Evolutionary conservation across 1,140 invertebrate genomes (phyloP).

Genomic region (Meloidogyne chitwoodi): DNA sequence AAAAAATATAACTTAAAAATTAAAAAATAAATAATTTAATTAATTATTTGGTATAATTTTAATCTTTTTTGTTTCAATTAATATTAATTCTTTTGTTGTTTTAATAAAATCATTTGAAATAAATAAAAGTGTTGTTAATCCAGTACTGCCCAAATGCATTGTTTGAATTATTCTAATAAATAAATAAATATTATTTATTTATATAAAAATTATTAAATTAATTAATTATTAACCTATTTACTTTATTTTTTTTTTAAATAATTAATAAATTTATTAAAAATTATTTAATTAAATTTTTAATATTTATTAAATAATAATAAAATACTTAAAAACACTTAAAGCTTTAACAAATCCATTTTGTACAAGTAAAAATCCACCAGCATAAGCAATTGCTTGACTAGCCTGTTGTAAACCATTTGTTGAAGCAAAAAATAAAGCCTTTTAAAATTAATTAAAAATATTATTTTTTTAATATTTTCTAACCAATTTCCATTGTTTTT

Average conservation of each 20-base stretch:
- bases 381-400: conserved; percentile 21
- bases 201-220: neutral
- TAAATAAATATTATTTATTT: neutral
- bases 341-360: conserved; percentile 4
- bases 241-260: neutral
- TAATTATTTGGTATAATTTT: neutral
- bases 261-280: neutral
- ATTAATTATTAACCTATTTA: neutral
- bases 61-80: neutral
- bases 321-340: conserved; percentile 25
- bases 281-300: neutral
- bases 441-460: conserved; percentile 1
- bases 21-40: neutral
- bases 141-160: conserved; percentile 24
- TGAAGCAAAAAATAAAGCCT: conserved; percentile 20
- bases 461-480: neutral
- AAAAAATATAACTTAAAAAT: neutral
- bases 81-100: neutral
- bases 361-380: conserved; percentile 19
- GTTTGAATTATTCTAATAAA: conserved; percentile 26
- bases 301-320: neutral
- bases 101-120: conserved; percentile 21
- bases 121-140: conserved; percentile 16
- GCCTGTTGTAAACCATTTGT: conserved; percentile 21
- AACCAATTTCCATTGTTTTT: conserved; percentile 18